Percentiles rank a stretch among this genome's conserved stretches.
Evolutionary conservation across 1,140 invertebrate genomes (phyloP).

Genomic region (Cydia pomonella): DNA sequence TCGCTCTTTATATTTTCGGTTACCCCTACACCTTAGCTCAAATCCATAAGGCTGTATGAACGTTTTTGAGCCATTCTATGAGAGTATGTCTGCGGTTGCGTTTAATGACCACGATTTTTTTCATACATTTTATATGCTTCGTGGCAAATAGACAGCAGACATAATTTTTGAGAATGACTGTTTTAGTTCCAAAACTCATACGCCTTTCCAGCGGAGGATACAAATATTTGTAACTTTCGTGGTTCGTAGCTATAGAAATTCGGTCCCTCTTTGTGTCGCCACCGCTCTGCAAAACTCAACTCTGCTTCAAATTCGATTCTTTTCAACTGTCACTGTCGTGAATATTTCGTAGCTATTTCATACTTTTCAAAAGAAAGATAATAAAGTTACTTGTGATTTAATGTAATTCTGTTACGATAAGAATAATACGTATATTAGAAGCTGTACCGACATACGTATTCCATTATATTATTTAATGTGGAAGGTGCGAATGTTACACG

Average conservation of each 20-base stretch:
- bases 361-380: slow-evolving; percentile 42
- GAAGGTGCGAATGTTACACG: too few species aligned
- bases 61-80: too few species aligned
- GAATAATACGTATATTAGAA: slow-evolving; percentile 28
- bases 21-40: not conserved
- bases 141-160: too few species aligned
- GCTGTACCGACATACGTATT: not conserved
- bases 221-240: slow-evolving; percentile 1
- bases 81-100: too few species aligned
- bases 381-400: slow-evolving; percentile 44
- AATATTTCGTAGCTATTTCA: slow-evolving; percentile 52
- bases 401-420: slow-evolving; percentile 34
- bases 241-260: slow-evolving; percentile 35
- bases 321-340: slow-evolving; percentile 54
- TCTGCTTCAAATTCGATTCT: slow-evolving; percentile 50
- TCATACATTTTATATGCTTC: too few species aligned
- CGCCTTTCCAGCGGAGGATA: not conserved
- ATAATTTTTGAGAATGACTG: too few species aligned
- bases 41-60: not conserved
- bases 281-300: slow-evolving; percentile 33
- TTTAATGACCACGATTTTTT: too few species aligned
- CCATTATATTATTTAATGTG: too few species aligned
- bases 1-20: not conserved
- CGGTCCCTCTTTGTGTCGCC: slow-evolving; percentile 33
- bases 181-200: not conserved